phyloP scores from a whole-genome alignment of 2,797 vertebrate species.

The Premnoplex brunnescens region DNA sequence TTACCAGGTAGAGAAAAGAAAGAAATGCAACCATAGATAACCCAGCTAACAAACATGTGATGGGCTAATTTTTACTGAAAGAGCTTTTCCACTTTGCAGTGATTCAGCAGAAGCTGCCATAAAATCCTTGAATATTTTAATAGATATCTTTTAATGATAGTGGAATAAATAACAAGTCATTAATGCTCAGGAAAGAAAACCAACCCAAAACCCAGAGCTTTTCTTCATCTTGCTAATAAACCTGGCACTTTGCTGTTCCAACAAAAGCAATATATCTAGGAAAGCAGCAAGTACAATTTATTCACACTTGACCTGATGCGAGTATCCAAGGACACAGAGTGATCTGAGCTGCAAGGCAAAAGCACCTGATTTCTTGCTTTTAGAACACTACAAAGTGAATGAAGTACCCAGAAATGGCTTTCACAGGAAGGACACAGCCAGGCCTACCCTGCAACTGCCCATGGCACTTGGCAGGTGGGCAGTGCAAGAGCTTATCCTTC shows the following conservation, averaged over 20 bases:
- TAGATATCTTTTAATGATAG: background rate
- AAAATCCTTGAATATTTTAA: background rate
- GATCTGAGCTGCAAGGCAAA: background rate
- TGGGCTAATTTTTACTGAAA: background rate
- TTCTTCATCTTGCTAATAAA: slow-evolving; percentile 12
- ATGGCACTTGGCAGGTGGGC: background rate
- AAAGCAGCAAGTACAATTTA: background rate
- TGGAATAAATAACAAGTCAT: background rate
- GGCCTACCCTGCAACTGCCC: background rate
- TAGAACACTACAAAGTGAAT: background rate
- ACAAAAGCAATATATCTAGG: background rate
- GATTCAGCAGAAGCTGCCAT: slow-evolving; percentile 4
- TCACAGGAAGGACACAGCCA: background rate
- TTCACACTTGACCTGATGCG: background rate
- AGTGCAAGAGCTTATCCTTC: background rate
- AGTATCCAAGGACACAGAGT: background rate
- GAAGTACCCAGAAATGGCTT: background rate
- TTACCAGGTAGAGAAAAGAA: background rate
- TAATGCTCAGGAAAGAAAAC: background rate
- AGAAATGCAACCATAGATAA: background rate
- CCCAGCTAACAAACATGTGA: background rate
- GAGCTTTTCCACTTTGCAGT: background rate
- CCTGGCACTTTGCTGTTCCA: background rate
- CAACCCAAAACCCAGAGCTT: background rate
- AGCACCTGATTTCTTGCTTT: slow-evolving; percentile 1